Evolutionary conservation across 2,113 vertebrate genomes (phyloP), one percentile per base, ranked within the genome.

Genomic region (Odocoileus hemionus): DNA sequence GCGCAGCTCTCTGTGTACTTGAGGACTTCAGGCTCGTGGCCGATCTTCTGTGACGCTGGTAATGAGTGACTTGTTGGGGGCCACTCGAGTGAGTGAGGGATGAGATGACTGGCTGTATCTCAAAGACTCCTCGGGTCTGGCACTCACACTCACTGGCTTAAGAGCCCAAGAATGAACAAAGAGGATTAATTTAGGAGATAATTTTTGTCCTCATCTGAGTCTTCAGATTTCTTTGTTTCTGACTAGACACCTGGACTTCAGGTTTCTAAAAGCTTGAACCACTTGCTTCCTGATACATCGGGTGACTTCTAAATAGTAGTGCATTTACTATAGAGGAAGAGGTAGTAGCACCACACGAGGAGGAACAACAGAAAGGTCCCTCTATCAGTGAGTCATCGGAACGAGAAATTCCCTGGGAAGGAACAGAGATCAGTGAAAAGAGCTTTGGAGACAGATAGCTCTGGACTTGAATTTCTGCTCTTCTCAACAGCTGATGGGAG

Each of bases 11-110:
- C 61, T 1, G 10, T 36, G 28, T 50, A 55, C 43, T 45, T 96
- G 97, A 93, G 3, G 74, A 61, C 83, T 93, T 80, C 58, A 97
- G 74, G 84, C 91, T 97, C 28, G 4, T 50, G 47, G 89, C 89
- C 97, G 89, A 87, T 96, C 33, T 95, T 94, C 91, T 93, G 94
- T 97, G 96, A 97, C 80, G 96, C 95, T 57, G 95, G 91, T 95
- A 58, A 95, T 95, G 91, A 97, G 97, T 94, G 86, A 92, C 43
- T 97, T 95, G 74, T 96, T 91, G 52, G 19, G 83, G 54, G 52
- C 83, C 94, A 83, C 58, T 94, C 26, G 79, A 95, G 94, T 88
- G 61, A 96, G 60, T 30, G 2, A 93, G 67, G 60, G 93, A 97
- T 91, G 95, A 97, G 94, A 97, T 60, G 83, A 89, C 86, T 89